Evolutionary conservation across 2,797 vertebrate genomes (phyloP), one percentile per base, ranked within the genome.

Genomic region (Thalassophryne amazonica): DNA sequence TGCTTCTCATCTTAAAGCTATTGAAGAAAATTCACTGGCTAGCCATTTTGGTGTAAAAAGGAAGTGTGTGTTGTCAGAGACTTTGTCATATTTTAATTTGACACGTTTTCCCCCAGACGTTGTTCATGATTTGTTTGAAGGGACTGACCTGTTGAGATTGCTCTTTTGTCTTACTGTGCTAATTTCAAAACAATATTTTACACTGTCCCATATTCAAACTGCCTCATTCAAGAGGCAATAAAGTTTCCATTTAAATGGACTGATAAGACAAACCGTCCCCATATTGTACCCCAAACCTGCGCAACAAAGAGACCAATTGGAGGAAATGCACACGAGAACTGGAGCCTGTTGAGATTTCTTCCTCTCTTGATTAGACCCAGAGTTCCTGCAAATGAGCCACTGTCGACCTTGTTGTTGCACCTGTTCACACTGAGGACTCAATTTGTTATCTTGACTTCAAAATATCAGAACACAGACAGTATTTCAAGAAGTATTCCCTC

Each of bases 361-460:
- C 66, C 52, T 17, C 67, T 67, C 54, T 49, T 75, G 21, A 38
- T 63, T 16, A 61, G 48, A 6, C 18, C 29, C 12, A 14, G 33
- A 34, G 24, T 68, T 28, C 43, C 67, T 31, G 37, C 54, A 21
- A 1, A 54, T 40, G 62, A 60, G 22, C 43, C 38, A 31, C 55
- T 55, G 39, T 45, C 10, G 51, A 54, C 9, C 21, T 54, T 35
- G 30, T 35, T 7, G 51, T 45, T 25, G 12, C 51, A n/a, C 51
- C 24, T 3, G 14, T 19, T 8, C 30, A 35, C 4, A 54, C 38
- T 11, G 28, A 54, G 3, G 7, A 29, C 32, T 23, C 36, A 12
- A 55, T 43, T n/a, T 19, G 23, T 9, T 28, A 55, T 27, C 17
- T 55, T n/a, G n/a, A 43, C 7, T 23, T 23, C 31, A 54, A 54